Base-by-base conservation (phyloP, 2,888 invertebrate genomes). In the Ligdia adustata region DNA sequence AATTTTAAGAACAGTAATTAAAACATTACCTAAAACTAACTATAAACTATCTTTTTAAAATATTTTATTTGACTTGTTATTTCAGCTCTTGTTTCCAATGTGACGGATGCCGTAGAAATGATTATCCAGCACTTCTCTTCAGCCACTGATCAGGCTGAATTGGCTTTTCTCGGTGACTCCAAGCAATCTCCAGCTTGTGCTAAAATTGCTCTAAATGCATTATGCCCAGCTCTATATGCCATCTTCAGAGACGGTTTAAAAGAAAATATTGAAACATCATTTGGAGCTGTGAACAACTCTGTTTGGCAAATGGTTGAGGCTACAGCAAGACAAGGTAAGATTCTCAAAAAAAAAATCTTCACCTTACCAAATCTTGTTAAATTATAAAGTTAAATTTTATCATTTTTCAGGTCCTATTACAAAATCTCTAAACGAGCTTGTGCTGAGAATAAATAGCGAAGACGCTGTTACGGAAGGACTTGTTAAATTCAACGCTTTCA, bases 271-370 rank as follows among this genome's bases (percentile, higher is more conserved):
- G 94, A 95, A 72, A 96, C 96, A 3, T 93, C 96, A 24, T 97
- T 97, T 72, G 97, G 97, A 27, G 94, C 95, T 9, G 95, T 97
- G 38, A 93, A 94, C 61, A 96, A 97, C 74, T 95, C 96, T 4
- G 96, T 96, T 37, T 97, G 97, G 97, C 95, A 95, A 85, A 95
- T 97, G 59, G 95, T 97, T 3, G 97, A 97, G 82, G 95, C 96
- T 20, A 95, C 96, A 4, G 95, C 96, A 7, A 95, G 97, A 77
- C 95, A 95, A 90, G 97, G 94, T 90, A 76, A 62, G n/a, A n/a
- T n/a, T n/a, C n/a, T n/a, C n/a, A n/a, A n/a, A n/a, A n/a, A n/a
- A n/a, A n/a, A n/a, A n/a, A n/a, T n/a, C n/a, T n/a, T n/a, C n/a
- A n/a, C n/a, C n/a, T n/a, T n/a, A n/a, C n/a, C n/a, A n/a, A n/a